Conservation (phyloP, 2,797 vertebrate genomes). For the Falco berigora region DNA sequence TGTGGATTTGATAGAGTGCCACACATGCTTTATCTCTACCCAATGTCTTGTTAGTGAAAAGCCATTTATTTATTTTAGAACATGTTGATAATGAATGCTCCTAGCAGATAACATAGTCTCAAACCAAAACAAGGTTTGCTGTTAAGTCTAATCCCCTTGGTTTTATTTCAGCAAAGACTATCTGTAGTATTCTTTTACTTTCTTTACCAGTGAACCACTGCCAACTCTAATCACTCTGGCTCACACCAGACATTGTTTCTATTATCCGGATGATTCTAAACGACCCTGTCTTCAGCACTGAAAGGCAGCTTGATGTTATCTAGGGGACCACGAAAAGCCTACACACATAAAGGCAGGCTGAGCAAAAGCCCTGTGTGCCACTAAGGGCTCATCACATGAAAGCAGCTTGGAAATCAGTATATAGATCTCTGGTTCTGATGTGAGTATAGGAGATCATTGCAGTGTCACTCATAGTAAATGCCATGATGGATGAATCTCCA, state of each 20-base stretch:
- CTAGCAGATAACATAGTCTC: constrained; percentile 44
- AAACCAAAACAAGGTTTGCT: constrained; percentile 42
- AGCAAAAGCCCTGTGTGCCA: neutral
- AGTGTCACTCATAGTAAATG: neutral
- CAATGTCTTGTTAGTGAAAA: constrained; percentile 39
- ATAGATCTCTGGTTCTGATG: neutral
- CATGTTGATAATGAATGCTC: constrained; percentile 43
- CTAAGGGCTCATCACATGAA: neutral
- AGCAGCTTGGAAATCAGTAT: neutral
- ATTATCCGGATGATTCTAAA: constrained; percentile 46
- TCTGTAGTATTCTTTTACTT: constrained; percentile 36
- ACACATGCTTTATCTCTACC: constrained; percentile 35
- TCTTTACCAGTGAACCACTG: constrained; percentile 33
- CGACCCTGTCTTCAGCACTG: neutral
- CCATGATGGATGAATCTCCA: neutral
- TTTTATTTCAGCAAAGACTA: constrained; percentile 38
- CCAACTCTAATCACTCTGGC: constrained; percentile 29
- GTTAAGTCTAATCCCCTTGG: constrained; percentile 15
- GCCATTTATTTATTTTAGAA: constrained; percentile 48
- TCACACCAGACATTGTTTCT: constrained; percentile 21
- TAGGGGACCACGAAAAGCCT: neutral
- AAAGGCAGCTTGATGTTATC: constrained; percentile 46
- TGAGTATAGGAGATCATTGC: neutral
- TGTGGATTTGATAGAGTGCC: neutral
- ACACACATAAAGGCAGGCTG: neutral